These are phyloP conservation scores for Pseudopipra pipra DNA, from an alignment of 2,113 vertebrate species.

Conservation along the genomic window DNA sequence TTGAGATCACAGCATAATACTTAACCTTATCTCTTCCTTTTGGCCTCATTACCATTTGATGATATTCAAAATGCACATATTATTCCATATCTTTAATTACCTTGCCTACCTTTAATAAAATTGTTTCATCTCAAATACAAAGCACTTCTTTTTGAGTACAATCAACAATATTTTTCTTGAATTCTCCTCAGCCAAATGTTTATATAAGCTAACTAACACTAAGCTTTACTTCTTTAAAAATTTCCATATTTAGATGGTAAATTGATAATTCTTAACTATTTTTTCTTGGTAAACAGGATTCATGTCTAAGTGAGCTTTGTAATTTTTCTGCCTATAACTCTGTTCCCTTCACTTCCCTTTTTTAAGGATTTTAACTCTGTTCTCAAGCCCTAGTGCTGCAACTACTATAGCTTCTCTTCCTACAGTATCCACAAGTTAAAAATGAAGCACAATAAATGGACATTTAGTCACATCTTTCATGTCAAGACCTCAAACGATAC, in stretches of 20 bases:
- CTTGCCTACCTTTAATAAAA: constrained; percentile 5
- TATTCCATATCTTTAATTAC: constrained; percentile 36
- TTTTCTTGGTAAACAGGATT: neutral
- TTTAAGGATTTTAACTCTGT: neutral
- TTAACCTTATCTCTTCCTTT: constrained; percentile 30
- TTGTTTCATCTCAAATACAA: constrained; percentile 53
- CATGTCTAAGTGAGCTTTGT: neutral
- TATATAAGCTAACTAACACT: neutral
- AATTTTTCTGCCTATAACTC: neutral
- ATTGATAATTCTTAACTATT: neutral
- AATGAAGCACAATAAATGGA: neutral
- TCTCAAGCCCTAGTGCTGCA: neutral
- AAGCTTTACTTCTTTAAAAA: neutral
- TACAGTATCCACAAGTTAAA: neutral
- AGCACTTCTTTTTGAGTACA: neutral
- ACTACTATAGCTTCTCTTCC: neutral
- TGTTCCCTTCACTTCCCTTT: neutral
- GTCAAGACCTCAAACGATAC: neutral
- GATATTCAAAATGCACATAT: constrained; percentile 23
- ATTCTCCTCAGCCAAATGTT: neutral
- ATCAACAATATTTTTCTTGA: neutral
- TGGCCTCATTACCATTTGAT: constrained; percentile 13
- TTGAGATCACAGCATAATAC: neutral
- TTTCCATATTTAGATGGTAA: neutral
- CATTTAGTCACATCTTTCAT: neutral